phyloP scores from a whole-genome alignment of 1,140 invertebrate species.

The Rhopalosiphum padi region DNA sequence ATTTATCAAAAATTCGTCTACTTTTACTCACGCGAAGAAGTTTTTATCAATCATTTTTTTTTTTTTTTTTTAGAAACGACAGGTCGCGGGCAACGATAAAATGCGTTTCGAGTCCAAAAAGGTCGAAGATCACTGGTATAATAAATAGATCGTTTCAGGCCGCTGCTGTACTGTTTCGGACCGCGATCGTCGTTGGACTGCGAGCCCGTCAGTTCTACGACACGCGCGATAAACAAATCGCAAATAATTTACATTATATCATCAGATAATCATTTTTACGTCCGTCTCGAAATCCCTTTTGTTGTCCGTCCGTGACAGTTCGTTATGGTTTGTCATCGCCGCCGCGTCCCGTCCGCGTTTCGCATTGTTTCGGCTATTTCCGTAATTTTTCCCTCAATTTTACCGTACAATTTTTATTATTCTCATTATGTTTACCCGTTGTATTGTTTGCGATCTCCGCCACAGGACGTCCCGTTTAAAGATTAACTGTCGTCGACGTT shows the following conservation, averaged over 20 bases:
- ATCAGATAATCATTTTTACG: background rate
- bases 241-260: background rate
- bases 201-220: background rate
- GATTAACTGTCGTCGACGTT: background rate
- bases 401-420: background rate
- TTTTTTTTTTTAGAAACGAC: too few relatives aligned
- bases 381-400: background rate
- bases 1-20: background rate
- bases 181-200: background rate
- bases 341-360: background rate
- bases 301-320: background rate
- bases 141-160: background rate
- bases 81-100: too few relatives aligned
- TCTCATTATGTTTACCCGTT: background rate
- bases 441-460: background rate
- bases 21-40: background rate
- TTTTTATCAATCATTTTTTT: background rate
- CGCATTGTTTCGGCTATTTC: background rate
- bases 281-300: background rate
- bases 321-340: background rate
- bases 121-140: background rate
- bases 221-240: background rate
- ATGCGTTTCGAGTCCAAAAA: too few relatives aligned
- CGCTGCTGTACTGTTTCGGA: background rate
- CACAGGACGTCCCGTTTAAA: conserved; percentile 18